Conservation (phyloP, 2,888 invertebrate species). For the Idaea straminata region DNA sequence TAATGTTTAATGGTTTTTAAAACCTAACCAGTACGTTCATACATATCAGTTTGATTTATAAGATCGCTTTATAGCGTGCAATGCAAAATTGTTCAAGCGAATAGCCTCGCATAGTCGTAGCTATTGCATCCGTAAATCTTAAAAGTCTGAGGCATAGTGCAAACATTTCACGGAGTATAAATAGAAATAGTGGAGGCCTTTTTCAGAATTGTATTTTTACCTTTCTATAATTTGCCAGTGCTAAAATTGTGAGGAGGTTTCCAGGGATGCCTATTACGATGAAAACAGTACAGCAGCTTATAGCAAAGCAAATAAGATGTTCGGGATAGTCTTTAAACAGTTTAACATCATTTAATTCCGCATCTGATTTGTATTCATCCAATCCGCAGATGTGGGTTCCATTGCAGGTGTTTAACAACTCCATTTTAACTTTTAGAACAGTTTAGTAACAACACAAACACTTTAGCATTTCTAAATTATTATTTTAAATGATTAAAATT, state of each 20-base stretch:
- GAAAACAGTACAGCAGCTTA: conserved; percentile 57
- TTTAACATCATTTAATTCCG: conserved; percentile 9
- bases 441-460: background rate
- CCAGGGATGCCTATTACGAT: conserved; percentile 85
- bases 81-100: background rate
- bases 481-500: background rate
- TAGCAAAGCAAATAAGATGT: conserved; percentile 10
- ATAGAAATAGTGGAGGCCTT: background rate
- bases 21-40: background rate
- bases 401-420: background rate
- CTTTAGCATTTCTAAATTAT: background rate
- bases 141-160: background rate
- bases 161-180: background rate
- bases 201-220: conserved; percentile 7
- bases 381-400: conserved; percentile 7
- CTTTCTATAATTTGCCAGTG: conserved; percentile 81
- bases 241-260: conserved; percentile 83
- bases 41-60: background rate
- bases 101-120: background rate
- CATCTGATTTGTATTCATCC: conserved; percentile 16
- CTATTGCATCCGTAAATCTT: background rate
- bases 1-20: background rate
- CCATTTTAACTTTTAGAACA: background rate
- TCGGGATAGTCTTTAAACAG: conserved; percentile 16
- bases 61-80: background rate